These are phyloP conservation scores for Pseudococcus viburni DNA, from an alignment of 2,888 invertebrate genomes.

Conservation along the genomic window DNA sequence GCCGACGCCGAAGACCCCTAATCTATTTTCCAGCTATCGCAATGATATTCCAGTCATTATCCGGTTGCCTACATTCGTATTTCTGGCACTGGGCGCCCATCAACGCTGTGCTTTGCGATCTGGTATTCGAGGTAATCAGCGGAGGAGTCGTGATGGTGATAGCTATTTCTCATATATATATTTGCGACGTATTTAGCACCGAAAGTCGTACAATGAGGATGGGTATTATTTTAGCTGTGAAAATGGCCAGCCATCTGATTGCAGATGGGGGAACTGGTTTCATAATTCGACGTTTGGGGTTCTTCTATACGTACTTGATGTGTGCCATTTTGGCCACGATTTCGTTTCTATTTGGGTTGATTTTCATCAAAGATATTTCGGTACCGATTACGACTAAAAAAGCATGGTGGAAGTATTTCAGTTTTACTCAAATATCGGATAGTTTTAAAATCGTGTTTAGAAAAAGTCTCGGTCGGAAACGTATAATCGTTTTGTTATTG, in stretches of 20 bases:
- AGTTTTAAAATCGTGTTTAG: neutral
- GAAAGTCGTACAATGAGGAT: constrained; percentile 24
- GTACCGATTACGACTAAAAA: neutral
- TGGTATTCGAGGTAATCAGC: neutral
- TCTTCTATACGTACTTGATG: constrained; percentile 30
- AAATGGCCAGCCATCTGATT: neutral
- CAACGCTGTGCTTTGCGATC: too few relatives aligned
- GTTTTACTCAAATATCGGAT: neutral
- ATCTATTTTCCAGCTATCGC: too few relatives aligned
- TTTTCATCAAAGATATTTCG: constrained; percentile 35
- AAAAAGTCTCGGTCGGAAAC: neutral
- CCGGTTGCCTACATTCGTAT: too few relatives aligned
- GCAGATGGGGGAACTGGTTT: constrained; percentile 29
- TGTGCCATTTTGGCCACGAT: neutral
- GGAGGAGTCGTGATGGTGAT: neutral
- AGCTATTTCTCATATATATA: constrained; percentile 12
- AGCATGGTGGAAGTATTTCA: neutral
- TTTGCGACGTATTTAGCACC: neutral
- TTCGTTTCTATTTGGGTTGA: neutral
- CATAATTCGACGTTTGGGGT: constrained; percentile 17
- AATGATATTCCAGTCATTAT: too few relatives aligned
- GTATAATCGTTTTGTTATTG: neutral
- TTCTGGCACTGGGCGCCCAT: too few relatives aligned
- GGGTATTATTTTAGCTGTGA: neutral
- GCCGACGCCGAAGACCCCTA: too few relatives aligned